These are phyloP conservation scores for Athrips mouffetella DNA, from an alignment of 2,888 invertebrate genomes.

Conservation along the genomic window DNA sequence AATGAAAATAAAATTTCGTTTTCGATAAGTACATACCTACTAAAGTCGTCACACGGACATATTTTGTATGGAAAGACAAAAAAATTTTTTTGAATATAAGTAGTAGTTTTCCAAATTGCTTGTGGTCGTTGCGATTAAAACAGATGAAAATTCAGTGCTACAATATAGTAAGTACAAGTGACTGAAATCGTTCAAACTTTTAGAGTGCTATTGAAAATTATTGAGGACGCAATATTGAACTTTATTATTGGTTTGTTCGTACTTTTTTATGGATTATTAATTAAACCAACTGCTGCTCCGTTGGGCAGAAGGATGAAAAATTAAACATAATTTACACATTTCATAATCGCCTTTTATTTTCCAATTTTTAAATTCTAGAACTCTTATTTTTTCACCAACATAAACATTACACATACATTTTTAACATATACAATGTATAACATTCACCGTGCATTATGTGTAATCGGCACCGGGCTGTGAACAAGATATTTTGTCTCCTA, in stretches of 20 bases:
- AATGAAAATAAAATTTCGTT: too few species aligned
- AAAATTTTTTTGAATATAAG: too few species aligned
- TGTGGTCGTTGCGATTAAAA: neutral
- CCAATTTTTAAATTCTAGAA: slow-evolving; percentile 58
- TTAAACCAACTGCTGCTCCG: too few species aligned
- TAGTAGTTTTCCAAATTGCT: too few species aligned
- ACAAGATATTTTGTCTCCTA: too few species aligned
- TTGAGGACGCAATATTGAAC: neutral
- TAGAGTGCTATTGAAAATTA: slow-evolving; percentile 1
- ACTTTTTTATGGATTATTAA: too few species aligned
- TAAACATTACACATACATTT: slow-evolving; percentile 67
- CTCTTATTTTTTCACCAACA: slow-evolving; percentile 58
- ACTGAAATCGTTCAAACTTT: neutral
- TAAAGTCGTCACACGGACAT: too few species aligned
- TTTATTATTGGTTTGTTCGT: neutral
- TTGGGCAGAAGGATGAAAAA: slow-evolving; percentile 17
- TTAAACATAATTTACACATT: slow-evolving; percentile 47
- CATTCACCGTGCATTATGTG: slow-evolving; percentile 56
- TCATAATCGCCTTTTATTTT: slow-evolving; percentile 70
- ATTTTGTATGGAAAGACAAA: too few species aligned
- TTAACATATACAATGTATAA: slow-evolving; percentile 62
- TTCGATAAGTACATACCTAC: too few species aligned
- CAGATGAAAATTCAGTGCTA: too few species aligned
- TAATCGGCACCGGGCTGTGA: slow-evolving; percentile 15
- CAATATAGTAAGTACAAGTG: neutral